phyloP scores from a whole-genome alignment of 2,888 invertebrate genomes.

The Cryptosula pallasiana region DNA sequence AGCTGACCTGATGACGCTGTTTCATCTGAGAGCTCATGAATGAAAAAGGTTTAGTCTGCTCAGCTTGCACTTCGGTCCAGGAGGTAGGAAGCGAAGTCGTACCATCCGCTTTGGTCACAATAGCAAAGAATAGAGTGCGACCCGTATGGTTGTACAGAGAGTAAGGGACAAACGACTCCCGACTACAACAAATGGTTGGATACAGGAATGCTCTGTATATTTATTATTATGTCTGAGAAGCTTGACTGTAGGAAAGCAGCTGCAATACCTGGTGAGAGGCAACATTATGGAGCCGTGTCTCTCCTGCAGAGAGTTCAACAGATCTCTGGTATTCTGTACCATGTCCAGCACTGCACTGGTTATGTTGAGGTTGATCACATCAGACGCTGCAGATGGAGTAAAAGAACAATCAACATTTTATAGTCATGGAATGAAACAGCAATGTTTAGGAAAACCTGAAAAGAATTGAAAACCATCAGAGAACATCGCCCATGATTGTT shows the following conservation, averaged over 20 bases:
- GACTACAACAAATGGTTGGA: constrained; percentile 56
- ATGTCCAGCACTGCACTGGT: constrained; percentile 83
- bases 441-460: too few relatives aligned
- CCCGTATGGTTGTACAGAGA: constrained; percentile 88
- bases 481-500: too few relatives aligned
- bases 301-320: constrained; percentile 54
- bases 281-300: background rate
- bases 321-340: constrained; percentile 65
- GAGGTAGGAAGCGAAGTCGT: constrained; percentile 1
- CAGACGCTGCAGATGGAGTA: constrained; percentile 56
- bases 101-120: constrained; percentile 59
- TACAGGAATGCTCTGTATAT: too few relatives aligned
- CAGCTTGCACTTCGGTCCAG: background rate
- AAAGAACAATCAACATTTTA: background rate
- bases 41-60: constrained; percentile 1
- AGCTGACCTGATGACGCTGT: constrained; percentile 7
- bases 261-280: constrained; percentile 8
- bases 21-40: background rate
- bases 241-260: too few relatives aligned
- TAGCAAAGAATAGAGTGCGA: constrained; percentile 76
- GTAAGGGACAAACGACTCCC: constrained; percentile 90
- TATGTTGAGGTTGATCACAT: constrained; percentile 77
- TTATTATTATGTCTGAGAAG: too few relatives aligned
- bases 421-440: background rate
- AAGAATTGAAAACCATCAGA: too few relatives aligned